Evolutionary conservation across 2,888 invertebrate genomes (phyloP).

Genomic region (Cotesia congregata): DNA sequence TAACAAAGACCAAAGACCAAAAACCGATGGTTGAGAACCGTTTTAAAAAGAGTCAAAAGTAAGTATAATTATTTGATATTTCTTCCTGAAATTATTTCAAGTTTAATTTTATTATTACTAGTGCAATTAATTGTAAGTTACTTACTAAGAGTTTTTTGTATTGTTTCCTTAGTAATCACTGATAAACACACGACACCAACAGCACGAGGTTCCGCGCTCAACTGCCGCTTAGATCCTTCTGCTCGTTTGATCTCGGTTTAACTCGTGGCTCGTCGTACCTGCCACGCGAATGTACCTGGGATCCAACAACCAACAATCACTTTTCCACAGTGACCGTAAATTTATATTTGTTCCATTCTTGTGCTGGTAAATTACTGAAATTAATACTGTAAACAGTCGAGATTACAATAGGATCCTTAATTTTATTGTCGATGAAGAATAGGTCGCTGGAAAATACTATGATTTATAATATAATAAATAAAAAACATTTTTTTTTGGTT

Average conservation of each 20-base stretch:
- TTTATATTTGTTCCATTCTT: no score
- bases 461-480: no score
- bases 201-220: constrained; percentile 51
- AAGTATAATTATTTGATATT: no score
- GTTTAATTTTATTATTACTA: no score
- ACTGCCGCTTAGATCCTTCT: constrained; percentile 46
- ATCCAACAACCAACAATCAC: constrained; percentile 27
- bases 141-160: neutral
- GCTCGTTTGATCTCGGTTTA: constrained; percentile 44
- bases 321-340: neutral
- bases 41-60: neutral
- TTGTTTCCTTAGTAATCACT: constrained; percentile 33
- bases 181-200: constrained; percentile 44
- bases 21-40: constrained; percentile 1
- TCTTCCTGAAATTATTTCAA: no score
- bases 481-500: no score
- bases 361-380: no score
- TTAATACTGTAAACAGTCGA: no score
- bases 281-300: constrained; percentile 47
- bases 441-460: no score
- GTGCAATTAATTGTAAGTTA: neutral
- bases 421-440: no score
- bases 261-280: constrained; percentile 44
- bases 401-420: no score
- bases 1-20: neutral